Evolutionary conservation across 2,113 vertebrate genomes (phyloP), one percentile per base, ranked within the genome.

Genomic region (Caranx melampygus): DNA sequence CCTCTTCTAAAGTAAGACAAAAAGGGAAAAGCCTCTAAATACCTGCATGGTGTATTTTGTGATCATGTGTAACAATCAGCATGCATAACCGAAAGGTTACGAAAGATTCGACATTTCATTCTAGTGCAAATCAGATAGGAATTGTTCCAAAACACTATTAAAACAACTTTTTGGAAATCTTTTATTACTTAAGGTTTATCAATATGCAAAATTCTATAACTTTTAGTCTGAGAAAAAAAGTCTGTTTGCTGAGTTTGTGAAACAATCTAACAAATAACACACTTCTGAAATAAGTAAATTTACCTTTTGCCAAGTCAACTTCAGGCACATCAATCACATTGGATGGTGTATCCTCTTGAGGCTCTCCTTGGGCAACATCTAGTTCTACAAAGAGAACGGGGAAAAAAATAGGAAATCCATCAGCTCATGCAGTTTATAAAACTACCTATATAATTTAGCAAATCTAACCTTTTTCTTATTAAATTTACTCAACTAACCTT

Each of bases 401-500:
- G 8, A 42, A 62, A 63, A 64, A 0, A 42, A 42, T 2, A 42
- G 16, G 5, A 18, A 47, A 11, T n/a, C 8, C 8, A 40, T 64
- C n/a, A 67, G 40, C 2, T 37, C 3, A 47, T 37, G 3, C 2
- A 81, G n/a, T 20, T 81, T 34, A 4, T 31, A 47, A 20, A 26
- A n/a, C 2, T 11, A 49, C 5, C n/a, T 15, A 57, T 34, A 3
- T 12, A 2, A 79, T 21, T 15, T n/a, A 66, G 31, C 1, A 10
- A 3, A 16, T 58, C 8, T 9, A 21, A 21, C 8, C 33, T 15
- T n/a, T 18, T 31, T 52, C 0, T 59, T 10, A 58, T 58, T 40
- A 12, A 49, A 68, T 6, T 8, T 45, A 37, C 35, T 18, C 6
- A 63, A 86, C 86, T 35, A 1, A 89, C 90, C 87, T 85, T 83